A percentile compares a stretch with the other conserved stretches of the same genome.
Evolutionary conservation across 2,113 vertebrate genomes (phyloP).

Genomic region (Lepidothrix coronata): DNA sequence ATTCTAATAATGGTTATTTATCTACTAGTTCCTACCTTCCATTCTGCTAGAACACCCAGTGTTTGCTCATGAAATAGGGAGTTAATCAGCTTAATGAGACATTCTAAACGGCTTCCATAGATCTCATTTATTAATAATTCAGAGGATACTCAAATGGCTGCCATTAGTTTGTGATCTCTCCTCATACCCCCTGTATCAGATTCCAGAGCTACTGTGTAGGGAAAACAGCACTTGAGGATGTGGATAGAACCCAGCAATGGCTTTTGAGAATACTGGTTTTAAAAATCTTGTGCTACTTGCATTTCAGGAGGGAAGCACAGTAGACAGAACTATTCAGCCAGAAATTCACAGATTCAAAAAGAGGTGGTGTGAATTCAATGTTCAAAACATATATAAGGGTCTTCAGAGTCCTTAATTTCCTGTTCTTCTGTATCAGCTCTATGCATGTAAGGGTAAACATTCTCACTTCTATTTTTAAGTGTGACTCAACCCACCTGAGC

Average conservation of each 20-base stretch:
- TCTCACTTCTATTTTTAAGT: neutral
- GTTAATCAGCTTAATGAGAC: constrained; percentile 11
- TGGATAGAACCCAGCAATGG: neutral
- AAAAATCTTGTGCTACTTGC: neutral
- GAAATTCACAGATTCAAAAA: neutral
- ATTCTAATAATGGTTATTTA: constrained; percentile 12
- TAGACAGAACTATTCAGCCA: neutral
- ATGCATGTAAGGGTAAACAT: neutral
- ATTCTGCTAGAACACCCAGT: neutral
- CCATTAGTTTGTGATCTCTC: neutral
- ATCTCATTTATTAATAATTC: constrained; percentile 41
- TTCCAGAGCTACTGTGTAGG: neutral
- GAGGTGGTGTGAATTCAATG: neutral
- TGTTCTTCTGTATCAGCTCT: neutral
- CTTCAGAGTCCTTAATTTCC: neutral
- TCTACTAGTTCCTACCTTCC: neutral
- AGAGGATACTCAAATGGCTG: neutral
- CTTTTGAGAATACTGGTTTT: neutral
- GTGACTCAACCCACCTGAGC: neutral
- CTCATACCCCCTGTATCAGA: neutral
- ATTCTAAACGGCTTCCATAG: constrained; percentile 1
- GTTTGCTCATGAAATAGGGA: neutral
- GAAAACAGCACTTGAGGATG: neutral
- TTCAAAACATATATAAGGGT: neutral
- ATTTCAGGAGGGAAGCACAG: neutral